phyloP scores from a whole-genome alignment of 2,797 vertebrate genomes.

The Pygocentrus nattereri region DNA sequence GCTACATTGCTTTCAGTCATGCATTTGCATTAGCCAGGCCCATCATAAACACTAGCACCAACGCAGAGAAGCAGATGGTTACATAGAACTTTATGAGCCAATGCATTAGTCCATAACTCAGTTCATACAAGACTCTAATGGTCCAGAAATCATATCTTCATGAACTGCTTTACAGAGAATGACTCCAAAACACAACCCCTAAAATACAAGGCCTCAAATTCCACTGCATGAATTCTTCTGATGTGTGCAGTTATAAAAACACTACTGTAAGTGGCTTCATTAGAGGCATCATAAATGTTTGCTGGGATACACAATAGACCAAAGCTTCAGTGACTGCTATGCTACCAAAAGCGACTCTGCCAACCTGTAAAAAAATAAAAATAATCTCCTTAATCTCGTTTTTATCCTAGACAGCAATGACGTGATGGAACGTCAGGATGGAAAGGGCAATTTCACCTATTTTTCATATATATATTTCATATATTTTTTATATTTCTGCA shows the following conservation, averaged over 20 bases:
- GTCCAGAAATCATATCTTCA: background rate
- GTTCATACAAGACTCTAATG: no score
- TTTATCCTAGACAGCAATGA: no score
- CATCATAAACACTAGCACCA: background rate
- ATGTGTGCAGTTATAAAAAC: conserved; percentile 11
- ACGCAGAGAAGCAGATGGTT: background rate
- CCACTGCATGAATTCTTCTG: background rate
- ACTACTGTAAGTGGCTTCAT: background rate
- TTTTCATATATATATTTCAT: no score
- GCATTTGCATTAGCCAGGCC: background rate
- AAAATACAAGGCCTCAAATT: background rate
- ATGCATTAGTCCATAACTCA: background rate
- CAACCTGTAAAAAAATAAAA: no score
- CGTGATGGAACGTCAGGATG: no score
- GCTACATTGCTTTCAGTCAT: background rate
- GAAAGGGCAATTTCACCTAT: no score
- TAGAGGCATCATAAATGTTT: background rate
- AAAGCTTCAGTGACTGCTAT: background rate
- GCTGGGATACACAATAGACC: background rate
- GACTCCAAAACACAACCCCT: background rate
- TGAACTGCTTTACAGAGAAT: no score
- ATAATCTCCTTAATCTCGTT: no score
- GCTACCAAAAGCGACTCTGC: background rate
- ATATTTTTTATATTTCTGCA: no score
- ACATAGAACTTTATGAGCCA: background rate